Evolutionary conservation across 2,888 invertebrate genomes (phyloP).

Genomic region (Podabrus alpinus): DNA sequence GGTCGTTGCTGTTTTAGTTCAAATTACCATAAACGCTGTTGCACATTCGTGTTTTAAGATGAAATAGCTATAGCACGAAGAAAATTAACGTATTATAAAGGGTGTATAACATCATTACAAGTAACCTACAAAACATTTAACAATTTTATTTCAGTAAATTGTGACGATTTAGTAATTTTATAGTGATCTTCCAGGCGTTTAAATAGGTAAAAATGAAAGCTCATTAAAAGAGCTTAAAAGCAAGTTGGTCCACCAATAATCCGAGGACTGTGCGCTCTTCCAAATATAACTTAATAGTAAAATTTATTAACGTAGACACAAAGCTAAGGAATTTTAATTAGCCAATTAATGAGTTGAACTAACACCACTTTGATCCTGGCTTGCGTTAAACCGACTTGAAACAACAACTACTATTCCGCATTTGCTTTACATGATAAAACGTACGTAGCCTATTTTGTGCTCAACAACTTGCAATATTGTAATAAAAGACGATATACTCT

Average conservation of each 20-base stretch:
- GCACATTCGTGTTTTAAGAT: constrained; percentile 24
- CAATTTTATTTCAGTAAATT: background rate
- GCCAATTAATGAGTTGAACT: constrained; percentile 28
- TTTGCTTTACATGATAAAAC: constrained; percentile 6
- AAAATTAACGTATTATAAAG: constrained; percentile 20
- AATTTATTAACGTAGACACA: constrained; percentile 17
- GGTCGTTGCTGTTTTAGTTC: constrained; percentile 22
- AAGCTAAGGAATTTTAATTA: constrained; percentile 32
- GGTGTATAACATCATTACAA: background rate
- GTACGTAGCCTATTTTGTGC: background rate
- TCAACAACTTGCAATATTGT: background rate
- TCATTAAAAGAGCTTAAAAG: background rate
- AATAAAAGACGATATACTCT: background rate
- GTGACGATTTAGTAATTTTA: background rate
- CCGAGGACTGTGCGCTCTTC: background rate
- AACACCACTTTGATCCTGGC: constrained; percentile 21
- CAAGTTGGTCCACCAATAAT: background rate
- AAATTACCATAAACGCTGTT: constrained; percentile 25
- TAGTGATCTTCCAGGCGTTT: background rate
- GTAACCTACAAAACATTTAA: background rate
- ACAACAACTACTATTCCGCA: constrained; percentile 9
- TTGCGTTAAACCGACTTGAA: constrained; percentile 12
- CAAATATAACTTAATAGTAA: constrained; percentile 12
- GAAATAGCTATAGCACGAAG: constrained; percentile 24
- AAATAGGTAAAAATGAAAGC: background rate